These are phyloP conservation scores for Drosophila orena DNA, from an alignment of 1,140 invertebrate species.

Conservation along the genomic window DNA sequence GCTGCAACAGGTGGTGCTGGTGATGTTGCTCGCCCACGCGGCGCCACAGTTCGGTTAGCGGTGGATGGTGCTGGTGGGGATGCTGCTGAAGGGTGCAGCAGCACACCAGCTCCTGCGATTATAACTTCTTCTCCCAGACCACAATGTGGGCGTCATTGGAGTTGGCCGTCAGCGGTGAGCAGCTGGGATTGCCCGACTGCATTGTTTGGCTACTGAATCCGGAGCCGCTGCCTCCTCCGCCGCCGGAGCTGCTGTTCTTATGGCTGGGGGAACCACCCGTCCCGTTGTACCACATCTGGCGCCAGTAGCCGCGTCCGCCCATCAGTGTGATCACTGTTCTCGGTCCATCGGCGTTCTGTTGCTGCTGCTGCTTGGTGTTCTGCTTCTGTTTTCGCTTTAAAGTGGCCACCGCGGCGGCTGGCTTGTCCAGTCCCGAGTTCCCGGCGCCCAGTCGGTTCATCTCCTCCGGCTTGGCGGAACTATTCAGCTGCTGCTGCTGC, in stretches of 20 bases:
- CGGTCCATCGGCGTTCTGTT: conserved; percentile 85
- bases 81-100: conserved; percentile 73
- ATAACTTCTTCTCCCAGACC: conserved; percentile 96
- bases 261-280: conserved; percentile 56
- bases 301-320: conserved; percentile 94
- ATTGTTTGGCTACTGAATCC: conserved; percentile 26
- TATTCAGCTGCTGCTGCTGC: conserved; percentile 51
- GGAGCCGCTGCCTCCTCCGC: conserved; percentile 24
- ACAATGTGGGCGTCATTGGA: conserved; percentile 94
- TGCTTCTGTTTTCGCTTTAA: conserved; percentile 81
- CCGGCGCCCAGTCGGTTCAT: conserved; percentile 13
- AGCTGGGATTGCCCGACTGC: conserved; percentile 31
- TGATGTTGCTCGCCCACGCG: conserved; percentile 45
- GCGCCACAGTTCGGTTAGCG: conserved; percentile 59
- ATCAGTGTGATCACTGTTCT: conserved; percentile 93
- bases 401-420: conserved; percentile 70
- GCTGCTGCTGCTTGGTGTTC: conserved; percentile 69
- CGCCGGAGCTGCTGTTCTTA: conserved; percentile 83
- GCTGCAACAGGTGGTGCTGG: conserved; percentile 20
- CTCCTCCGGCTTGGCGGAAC: conserved; percentile 56
- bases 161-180: conserved; percentile 86
- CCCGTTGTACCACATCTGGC: conserved; percentile 88
- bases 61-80: conserved; percentile 66
- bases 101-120: conserved; percentile 84
- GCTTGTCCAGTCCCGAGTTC: conserved; percentile 42